Evolutionary conservation across 2,888 invertebrate species (phyloP), one percentile per base, ranked within the genome.

Genomic region (Trissolcus japonicus): DNA sequence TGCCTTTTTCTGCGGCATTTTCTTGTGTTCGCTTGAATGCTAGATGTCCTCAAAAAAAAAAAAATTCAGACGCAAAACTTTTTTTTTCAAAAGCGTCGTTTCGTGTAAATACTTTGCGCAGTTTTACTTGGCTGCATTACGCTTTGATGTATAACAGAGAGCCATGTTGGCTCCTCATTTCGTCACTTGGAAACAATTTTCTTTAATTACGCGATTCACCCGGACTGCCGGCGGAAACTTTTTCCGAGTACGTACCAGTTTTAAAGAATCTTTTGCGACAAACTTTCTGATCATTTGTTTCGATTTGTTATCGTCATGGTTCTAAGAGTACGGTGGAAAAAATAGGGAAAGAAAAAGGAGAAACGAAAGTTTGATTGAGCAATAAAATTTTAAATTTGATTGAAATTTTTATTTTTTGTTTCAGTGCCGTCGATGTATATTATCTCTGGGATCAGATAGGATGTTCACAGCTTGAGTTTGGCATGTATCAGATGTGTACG

Each of bases 131-230:
- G 35, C 41, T 19, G 66, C 17, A 35, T 66, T 61, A 21, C 67
- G 46, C 71, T 76, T 76, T 72, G 66, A 71, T 72, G 71, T 60
- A 53, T 41, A n/a, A n/a, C 55, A 51, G 48, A 76, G 35, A 35
- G 61, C 56, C 65, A 21, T 54, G 54, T 57, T 50, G 46, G 46
- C 43, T 35, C 35, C 35, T 51, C 14, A 21, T 40, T 25, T 21
- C 59, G 21, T 21, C 25, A 63, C 48, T 75, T 67, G 55, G 53
- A 69, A 65, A 76, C 65, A 65, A 69, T 76, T 76, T 65, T 69
- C 63, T 65, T 69, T 60, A 54, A 65, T 69, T 76, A 19, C 6
- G 16, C 59, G 55, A 66, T 60, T 63, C 50, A 59, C 14, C 13
- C 14, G 57, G 46, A 41, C 48, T 59, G 29, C 59, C 43, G 50